phyloP scores from a whole-genome alignment of 2,797 vertebrate species.

The Crenuchus spilurus region DNA sequence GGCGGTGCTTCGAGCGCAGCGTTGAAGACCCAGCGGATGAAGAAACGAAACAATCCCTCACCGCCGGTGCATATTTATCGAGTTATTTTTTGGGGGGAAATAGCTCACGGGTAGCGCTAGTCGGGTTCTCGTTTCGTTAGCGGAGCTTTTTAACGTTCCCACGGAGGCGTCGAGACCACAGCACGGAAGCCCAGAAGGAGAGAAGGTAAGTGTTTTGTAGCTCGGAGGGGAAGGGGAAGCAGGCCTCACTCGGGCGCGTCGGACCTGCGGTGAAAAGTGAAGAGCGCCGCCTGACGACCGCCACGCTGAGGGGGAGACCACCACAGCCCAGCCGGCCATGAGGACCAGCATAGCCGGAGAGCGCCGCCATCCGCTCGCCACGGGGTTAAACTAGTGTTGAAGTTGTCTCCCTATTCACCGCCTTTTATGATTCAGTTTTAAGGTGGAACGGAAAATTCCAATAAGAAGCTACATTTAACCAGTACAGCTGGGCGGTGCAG shows the following conservation, averaged over 20 bases:
- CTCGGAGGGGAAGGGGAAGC: constrained; percentile 65
- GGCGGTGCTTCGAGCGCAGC: constrained; percentile 68
- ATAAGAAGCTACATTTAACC: too few relatives aligned
- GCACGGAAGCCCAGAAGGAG: constrained; percentile 33
- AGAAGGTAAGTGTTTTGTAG: neutral
- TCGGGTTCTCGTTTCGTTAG: neutral
- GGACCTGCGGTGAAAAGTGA: constrained; percentile 81
- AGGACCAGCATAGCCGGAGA: constrained; percentile 70
- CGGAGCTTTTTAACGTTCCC: neutral
- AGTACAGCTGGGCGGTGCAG: too few relatives aligned
- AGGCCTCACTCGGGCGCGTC: constrained; percentile 71
- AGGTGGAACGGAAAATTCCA: too few relatives aligned
- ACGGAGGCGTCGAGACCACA: constrained; percentile 41
- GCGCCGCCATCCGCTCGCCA: constrained; percentile 84
- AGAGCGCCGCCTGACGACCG: constrained; percentile 88
- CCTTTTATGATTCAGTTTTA: too few relatives aligned
- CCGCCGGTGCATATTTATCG: constrained; percentile 7
- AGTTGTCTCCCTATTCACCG: too few relatives aligned
- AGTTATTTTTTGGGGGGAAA: neutral
- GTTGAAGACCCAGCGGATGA: constrained; percentile 66
- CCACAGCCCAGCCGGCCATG: constrained; percentile 74
- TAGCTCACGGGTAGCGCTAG: neutral
- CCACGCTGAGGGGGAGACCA: constrained; percentile 69
- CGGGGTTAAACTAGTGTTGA: too few relatives aligned
- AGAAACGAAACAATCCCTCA: constrained; percentile 69